phyloP scores from a whole-genome alignment of 2,888 invertebrate genomes.

The Xanthorhoe designata region DNA sequence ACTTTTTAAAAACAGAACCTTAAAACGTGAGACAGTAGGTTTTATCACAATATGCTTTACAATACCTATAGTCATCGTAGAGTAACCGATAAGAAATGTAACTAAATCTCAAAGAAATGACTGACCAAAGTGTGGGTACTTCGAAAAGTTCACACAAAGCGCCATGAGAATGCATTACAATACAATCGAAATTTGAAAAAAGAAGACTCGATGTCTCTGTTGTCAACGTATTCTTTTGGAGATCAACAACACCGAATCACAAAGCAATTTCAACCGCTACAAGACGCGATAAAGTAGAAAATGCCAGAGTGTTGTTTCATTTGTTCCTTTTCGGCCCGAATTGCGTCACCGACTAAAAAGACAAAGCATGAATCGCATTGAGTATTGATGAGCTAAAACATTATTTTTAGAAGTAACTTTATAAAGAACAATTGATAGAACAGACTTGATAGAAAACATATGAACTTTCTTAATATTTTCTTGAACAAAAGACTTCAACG shows the following conservation, averaged over 20 bases:
- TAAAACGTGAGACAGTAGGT: no score
- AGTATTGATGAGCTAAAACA: conserved; percentile 82
- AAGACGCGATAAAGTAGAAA: conserved; percentile 44
- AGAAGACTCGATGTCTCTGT: conserved; percentile 83
- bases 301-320: conserved; percentile 57
- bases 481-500: conserved; percentile 49
- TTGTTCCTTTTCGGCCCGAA: conserved; percentile 78
- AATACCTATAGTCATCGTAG: background rate
- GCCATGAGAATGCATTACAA: conserved; percentile 83
- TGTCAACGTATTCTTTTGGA: conserved; percentile 83
- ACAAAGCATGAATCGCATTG: conserved; percentile 80
- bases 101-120: conserved; percentile 1
- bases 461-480: no score
- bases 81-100: background rate
- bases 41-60: no score
- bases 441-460: no score
- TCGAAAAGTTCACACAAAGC: conserved; percentile 77
- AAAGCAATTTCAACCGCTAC: conserved; percentile 49
- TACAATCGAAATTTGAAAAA: conserved; percentile 85
- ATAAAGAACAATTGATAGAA: conserved; percentile 69
- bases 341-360: conserved; percentile 84
- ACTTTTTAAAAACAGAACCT: no score
- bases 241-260: conserved; percentile 58
- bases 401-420: conserved; percentile 77
- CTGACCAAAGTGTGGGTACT: conserved; percentile 50